Conservation (phyloP, 2,888 invertebrate species). For the Pyralis farinalis region DNA sequence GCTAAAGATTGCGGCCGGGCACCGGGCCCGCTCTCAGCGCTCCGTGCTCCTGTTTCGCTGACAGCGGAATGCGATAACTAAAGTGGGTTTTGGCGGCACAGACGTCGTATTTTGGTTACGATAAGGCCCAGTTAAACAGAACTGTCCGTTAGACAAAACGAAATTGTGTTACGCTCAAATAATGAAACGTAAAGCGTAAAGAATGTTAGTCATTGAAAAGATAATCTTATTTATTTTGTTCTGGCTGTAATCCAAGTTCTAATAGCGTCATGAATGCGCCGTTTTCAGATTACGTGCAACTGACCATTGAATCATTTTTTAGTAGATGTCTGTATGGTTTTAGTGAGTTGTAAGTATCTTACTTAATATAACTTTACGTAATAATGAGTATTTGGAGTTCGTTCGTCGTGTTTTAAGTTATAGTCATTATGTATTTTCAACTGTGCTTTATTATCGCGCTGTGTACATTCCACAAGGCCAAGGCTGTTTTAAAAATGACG, state of each 20-base stretch:
- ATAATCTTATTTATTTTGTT: constrained; percentile 21
- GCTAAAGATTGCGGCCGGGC: constrained; percentile 57
- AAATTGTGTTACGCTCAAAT: constrained; percentile 27
- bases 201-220: constrained; percentile 20
- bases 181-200: constrained; percentile 28
- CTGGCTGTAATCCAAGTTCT: constrained; percentile 39
- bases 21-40: constrained; percentile 31
- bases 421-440: constrained; percentile 39
- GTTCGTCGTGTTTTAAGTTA: constrained; percentile 14
- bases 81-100: constrained; percentile 61
- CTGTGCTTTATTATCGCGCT: constrained; percentile 55
- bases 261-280: constrained; percentile 19
- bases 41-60: constrained; percentile 65
- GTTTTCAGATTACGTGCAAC: constrained; percentile 19
- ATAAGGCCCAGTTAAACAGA: constrained; percentile 48
- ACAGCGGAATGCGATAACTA: constrained; percentile 71
- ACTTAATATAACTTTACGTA: constrained; percentile 15
- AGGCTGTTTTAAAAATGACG: constrained; percentile 45
- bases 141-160: constrained; percentile 34
- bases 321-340: neutral
- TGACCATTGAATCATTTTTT: constrained; percentile 8
- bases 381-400: constrained; percentile 7
- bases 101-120: constrained; percentile 52
- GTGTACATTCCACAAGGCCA: constrained; percentile 54
- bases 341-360: too few relatives aligned